Conservation (phyloP, 1,140 invertebrate genomes). For the Riptortus pedestris region DNA sequence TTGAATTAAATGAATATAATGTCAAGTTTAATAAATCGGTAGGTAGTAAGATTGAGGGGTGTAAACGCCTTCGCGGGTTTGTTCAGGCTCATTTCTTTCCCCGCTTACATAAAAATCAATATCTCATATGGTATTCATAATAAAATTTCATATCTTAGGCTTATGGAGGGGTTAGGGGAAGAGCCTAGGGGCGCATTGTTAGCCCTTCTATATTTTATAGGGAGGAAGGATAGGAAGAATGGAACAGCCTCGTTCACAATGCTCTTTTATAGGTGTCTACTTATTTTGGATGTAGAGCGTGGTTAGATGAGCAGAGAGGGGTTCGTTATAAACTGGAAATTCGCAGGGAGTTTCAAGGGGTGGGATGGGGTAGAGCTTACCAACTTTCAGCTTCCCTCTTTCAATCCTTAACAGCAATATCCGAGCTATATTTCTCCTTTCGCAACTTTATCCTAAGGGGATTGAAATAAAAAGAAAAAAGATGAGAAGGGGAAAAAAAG, state of each 20-base stretch:
- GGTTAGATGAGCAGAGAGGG: conserved; percentile 4
- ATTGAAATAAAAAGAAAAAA: neutral
- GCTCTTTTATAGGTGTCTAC: conserved; percentile 13
- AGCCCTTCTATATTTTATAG: conserved; percentile 16
- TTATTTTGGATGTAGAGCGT: conserved; percentile 5
- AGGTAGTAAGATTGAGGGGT: neutral
- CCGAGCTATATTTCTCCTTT: neutral
- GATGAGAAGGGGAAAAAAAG: neutral
- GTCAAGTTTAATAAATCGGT: no score
- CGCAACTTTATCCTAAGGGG: neutral
- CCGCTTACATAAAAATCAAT: conserved; percentile 22
- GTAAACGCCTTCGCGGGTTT: neutral
- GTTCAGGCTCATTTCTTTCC: neutral
- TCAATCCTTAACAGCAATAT: neutral
- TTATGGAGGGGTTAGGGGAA: conserved; percentile 10
- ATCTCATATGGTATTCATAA: conserved; percentile 23
- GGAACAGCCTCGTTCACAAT: conserved; percentile 11
- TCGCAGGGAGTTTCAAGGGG: neutral
- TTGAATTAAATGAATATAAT: no score
- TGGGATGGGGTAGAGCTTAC: neutral
- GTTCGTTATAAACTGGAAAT: conserved; percentile 13
- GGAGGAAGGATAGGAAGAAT: neutral
- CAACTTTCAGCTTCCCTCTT: neutral
- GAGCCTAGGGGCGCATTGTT: neutral
- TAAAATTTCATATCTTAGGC: conserved; percentile 22